phyloP scores from a whole-genome alignment of 2,797 vertebrate genomes.

The Molossus molossus region DNA sequence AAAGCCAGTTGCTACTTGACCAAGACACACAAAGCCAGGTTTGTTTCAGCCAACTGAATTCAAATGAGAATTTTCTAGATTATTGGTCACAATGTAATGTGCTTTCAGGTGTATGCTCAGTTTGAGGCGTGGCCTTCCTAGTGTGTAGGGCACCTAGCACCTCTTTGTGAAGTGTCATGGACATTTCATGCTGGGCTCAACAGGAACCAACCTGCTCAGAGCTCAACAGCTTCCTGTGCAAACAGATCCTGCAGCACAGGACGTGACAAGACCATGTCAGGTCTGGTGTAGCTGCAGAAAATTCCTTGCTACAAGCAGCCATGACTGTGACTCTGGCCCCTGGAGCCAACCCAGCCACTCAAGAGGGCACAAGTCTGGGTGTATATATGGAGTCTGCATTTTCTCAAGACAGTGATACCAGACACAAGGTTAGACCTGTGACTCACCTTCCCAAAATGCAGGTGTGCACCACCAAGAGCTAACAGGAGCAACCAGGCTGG shows the following conservation, averaged over 20 bases:
- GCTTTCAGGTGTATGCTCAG: neutral
- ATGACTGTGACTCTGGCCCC: neutral
- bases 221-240: neutral
- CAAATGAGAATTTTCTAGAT: neutral
- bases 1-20: neutral
- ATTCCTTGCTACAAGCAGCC: neutral
- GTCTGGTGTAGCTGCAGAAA: neutral
- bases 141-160: neutral
- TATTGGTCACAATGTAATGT: neutral
- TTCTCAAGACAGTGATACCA: neutral
- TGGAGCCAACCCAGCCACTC: neutral
- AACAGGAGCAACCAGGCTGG: neutral
- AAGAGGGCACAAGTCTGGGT: neutral
- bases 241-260: neutral
- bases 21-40: neutral
- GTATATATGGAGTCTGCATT: neutral
- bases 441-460: slow-evolving; percentile 46
- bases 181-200: neutral
- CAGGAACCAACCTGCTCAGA: slow-evolving; percentile 65
- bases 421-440: slow-evolving; percentile 30
- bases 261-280: too few relatives aligned
- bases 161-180: neutral
- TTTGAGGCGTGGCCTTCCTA: neutral
- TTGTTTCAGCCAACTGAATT: neutral
- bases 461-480: neutral